Percentiles rank a stretch among this genome's conserved stretches.
Evolutionary conservation across 2,888 invertebrate species (phyloP).

Genomic region (Hartigia nigra): DNA sequence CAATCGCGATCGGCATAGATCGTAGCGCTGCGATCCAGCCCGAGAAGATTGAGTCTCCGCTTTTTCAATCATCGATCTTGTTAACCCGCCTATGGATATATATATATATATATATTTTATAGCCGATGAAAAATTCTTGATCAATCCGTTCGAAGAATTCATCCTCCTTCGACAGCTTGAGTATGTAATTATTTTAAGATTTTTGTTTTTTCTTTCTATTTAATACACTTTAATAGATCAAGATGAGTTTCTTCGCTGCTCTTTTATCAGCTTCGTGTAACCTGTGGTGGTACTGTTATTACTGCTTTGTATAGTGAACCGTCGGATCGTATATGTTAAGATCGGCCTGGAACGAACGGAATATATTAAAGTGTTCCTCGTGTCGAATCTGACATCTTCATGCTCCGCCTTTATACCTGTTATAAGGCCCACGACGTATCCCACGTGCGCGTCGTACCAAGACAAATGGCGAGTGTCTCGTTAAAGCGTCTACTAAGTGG

Average conservation of each 20-base stretch:
- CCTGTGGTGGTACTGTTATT: not conserved
- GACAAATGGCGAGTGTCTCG: not conserved
- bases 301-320: not conserved
- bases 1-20: not conserved
- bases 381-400: not conserved
- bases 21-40: not conserved
- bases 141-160: not conserved
- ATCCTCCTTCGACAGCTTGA: not conserved
- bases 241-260: not conserved
- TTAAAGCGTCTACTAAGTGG: not conserved
- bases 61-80: not conserved
- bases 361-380: not conserved
- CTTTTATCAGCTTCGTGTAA: not conserved
- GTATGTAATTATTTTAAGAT: not conserved
- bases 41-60: not conserved
- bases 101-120: not conserved
- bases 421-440: not conserved
- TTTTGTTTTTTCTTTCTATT: not conserved
- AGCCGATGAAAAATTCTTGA: not conserved
- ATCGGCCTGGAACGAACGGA: not conserved
- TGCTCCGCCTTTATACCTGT: not conserved
- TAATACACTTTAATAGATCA: not conserved
- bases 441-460: not conserved
- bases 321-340: not conserved
- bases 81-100: not conserved